These are phyloP conservation scores for Hemicrepidius hirtus DNA, from an alignment of 2,888 invertebrate genomes.

Conservation along the genomic window DNA sequence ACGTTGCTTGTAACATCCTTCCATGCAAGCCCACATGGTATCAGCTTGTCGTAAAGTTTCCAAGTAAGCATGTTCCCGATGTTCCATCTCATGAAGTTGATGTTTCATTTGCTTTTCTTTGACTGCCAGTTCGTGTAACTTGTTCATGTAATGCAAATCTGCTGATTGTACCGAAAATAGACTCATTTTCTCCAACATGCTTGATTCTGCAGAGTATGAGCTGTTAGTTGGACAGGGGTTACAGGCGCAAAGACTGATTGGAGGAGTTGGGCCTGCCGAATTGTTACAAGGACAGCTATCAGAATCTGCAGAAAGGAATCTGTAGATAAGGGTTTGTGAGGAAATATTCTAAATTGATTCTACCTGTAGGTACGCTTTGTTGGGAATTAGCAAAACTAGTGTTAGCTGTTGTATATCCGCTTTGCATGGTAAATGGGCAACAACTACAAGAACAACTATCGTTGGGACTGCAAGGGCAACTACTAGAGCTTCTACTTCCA, in stretches of 20 bases:
- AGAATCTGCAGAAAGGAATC: background rate
- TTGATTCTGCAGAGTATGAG: background rate
- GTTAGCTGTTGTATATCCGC: background rate
- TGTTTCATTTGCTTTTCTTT: conserved; percentile 77
- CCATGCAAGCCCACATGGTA: conserved; percentile 65
- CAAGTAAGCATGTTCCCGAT: conserved; percentile 80
- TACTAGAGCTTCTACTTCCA: background rate
- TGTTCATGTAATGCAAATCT: conserved; percentile 71
- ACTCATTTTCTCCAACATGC: conserved; percentile 37
- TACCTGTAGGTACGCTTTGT: background rate
- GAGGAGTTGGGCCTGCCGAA: background rate
- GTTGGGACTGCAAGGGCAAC: background rate
- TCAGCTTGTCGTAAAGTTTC: conserved; percentile 83
- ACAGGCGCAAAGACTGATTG: background rate
- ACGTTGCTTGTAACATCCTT: conserved; percentile 31
- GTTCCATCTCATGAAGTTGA: conserved; percentile 78
- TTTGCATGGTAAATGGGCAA: background rate
- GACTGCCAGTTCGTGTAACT: conserved; percentile 73
- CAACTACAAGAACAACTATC: conserved; percentile 5
- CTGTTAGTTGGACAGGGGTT: background rate
- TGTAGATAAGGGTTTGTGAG: too few relatives aligned
- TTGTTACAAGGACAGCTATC: background rate
- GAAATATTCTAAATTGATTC: too few relatives aligned
- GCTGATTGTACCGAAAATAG: conserved; percentile 59
- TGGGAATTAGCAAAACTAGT: background rate